Conservation (phyloP, 2,797 vertebrate genomes). For the Mormyrus proboscirostris region DNA sequence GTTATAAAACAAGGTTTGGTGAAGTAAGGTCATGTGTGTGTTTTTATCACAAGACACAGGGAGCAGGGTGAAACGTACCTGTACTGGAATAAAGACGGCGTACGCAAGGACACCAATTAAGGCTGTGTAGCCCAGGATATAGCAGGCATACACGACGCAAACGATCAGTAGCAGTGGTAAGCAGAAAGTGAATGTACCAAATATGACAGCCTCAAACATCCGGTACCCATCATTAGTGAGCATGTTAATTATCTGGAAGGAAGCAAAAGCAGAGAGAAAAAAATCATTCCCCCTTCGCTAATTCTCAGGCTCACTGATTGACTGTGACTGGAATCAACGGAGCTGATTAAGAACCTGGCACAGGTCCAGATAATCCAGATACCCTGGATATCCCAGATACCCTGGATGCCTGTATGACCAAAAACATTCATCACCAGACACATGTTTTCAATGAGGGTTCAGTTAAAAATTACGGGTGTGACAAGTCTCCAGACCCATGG, state of each 20-base stretch:
- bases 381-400: too few relatives aligned
- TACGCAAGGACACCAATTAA: conserved; percentile 60
- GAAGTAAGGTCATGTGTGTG: neutral
- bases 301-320: neutral
- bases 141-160: conserved; percentile 56
- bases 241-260: conserved; percentile 64
- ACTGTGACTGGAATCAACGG: neutral
- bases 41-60: neutral
- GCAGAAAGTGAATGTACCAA: conserved; percentile 53
- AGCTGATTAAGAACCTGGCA: neutral
- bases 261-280: neutral
- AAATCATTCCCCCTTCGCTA: neutral
- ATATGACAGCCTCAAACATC: conserved; percentile 66
- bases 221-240: conserved; percentile 67
- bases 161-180: conserved; percentile 53
- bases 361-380: neutral
- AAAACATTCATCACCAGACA: neutral
- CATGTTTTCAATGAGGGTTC: neutral
- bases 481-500: neutral
- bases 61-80: conserved; percentile 53
- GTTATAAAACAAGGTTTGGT: neutral
- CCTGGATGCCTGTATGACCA: neutral
- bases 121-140: conserved; percentile 64
- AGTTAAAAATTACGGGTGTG: neutral
- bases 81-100: conserved; percentile 60